Conservation (phyloP, 2,888 invertebrate genomes). For the Trissoscelio sp. region DNA sequence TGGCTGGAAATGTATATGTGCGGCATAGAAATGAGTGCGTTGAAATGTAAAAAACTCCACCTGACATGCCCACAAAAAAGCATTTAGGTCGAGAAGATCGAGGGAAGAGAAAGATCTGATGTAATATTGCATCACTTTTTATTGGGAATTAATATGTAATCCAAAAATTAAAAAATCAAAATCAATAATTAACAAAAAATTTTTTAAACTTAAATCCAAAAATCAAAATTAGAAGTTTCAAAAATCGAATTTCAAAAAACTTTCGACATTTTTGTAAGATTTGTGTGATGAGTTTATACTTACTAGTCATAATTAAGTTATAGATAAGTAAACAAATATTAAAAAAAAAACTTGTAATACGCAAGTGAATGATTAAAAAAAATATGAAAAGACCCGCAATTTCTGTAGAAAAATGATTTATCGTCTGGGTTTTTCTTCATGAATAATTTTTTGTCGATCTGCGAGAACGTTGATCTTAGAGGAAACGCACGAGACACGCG, state of each 20-base stretch:
- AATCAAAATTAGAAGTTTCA: too few relatives aligned
- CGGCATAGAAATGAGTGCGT: neutral
- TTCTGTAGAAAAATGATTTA: constrained; percentile 10
- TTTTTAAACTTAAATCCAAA: too few relatives aligned
- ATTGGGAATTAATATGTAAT: neutral
- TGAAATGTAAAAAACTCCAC: neutral
- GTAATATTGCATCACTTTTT: constrained; percentile 19
- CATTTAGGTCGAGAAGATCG: neutral
- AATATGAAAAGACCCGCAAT: neutral
- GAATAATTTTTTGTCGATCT: neutral
- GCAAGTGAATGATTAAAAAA: neutral
- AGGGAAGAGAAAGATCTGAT: neutral
- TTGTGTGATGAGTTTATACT: too few relatives aligned
- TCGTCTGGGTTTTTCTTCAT: neutral
- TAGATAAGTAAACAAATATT: neutral
- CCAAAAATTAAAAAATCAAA: neutral
- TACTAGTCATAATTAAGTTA: too few relatives aligned
- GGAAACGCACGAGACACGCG: constrained; percentile 5
- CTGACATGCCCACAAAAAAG: neutral
- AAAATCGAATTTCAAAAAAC: too few relatives aligned
- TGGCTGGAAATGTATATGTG: too few relatives aligned
- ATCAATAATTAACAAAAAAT: too few relatives aligned
- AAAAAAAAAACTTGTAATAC: neutral
- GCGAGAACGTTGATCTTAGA: constrained; percentile 5
- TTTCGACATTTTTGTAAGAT: too few relatives aligned